Evolutionary conservation across 92 coral and sea anemone genomes (phyloP), one percentile per base, ranked within the genome.

Genomic region (Paragorgia papillata): DNA sequence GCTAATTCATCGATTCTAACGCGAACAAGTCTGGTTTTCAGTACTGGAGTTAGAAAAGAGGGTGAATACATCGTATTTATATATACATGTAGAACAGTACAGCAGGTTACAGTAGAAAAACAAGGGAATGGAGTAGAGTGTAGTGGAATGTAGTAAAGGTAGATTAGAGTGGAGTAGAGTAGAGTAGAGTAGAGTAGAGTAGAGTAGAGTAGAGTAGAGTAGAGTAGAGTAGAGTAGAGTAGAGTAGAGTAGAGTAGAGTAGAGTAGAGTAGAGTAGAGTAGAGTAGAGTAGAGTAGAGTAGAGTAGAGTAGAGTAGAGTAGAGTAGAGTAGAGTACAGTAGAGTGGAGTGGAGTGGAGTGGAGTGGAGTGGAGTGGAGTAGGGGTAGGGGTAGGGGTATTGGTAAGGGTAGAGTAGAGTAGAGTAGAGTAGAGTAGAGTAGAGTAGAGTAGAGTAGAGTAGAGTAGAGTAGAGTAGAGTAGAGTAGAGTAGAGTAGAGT

Each of bases 1-100:
- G 87, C 86, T 35, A 94, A 87, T 71, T 94, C 91, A 79, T 94
- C 98, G 2, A 94, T 57, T 59, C 90, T 75, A 5, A 92, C 90
- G 39, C 87, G 89, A 8, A 90, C 76, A 50, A 94, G 91, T 68
- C 89, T 73, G 18, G 98, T 88, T 34, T 88, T 84, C 57, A 90
- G 81, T 25, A 96, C 98, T 94, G 70, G 7, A 64, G 69, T 17
- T 31, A 55, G 40, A 26, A n/a, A 55, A 25, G 19, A 12, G 19
- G 29, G 18, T 24, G 62, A n/a, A n/a, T n/a, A n/a, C n/a, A n/a
- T n/a, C n/a, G n/a, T n/a, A n/a, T n/a, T n/a, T n/a, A n/a, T 60
- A 15, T 14, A 28, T 27, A n/a, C n/a, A n/a, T n/a, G n/a, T n/a
- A n/a, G n/a, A n/a, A n/a, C n/a, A n/a, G n/a, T n/a, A n/a, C n/a